These are phyloP conservation scores for Sibirionetta formosa DNA, from an alignment of 2,797 vertebrate species.

Conservation along the genomic window DNA sequence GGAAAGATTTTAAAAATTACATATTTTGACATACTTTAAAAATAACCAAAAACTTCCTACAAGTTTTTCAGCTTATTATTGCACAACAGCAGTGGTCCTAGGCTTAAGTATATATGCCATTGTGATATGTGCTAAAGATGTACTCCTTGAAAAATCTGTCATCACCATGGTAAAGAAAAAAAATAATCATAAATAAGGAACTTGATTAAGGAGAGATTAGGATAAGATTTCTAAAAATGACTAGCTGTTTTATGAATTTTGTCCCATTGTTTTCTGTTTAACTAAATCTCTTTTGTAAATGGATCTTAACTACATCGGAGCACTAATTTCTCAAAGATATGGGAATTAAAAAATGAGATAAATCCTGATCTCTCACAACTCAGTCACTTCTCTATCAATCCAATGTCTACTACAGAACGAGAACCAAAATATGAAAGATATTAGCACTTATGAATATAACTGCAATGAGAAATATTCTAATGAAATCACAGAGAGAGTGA, in stretches of 20 bases:
- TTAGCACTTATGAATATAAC: neutral
- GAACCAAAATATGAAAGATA: neutral
- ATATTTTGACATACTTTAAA: neutral
- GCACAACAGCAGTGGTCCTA: neutral
- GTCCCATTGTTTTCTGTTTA: neutral
- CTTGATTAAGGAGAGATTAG: neutral
- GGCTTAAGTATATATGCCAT: accelerated
- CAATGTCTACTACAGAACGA: neutral
- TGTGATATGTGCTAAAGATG: neutral
- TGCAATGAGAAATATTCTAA: neutral
- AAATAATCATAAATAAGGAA: neutral
- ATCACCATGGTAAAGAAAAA: neutral
- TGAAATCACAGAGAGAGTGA: neutral
- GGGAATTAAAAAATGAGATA: neutral
- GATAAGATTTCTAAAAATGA: neutral
- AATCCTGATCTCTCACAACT: neutral
- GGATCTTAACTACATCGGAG: neutral
- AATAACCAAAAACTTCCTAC: neutral
- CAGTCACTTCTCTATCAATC: neutral
- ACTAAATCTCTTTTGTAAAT: neutral
- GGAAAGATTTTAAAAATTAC: neutral
- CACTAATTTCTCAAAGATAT: neutral
- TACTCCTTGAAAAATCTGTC: neutral
- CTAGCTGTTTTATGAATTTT: neutral
- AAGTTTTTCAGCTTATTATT: neutral